Base-by-base conservation (phyloP, 2,797 vertebrate species). In the Tapirus indicus region DNA sequence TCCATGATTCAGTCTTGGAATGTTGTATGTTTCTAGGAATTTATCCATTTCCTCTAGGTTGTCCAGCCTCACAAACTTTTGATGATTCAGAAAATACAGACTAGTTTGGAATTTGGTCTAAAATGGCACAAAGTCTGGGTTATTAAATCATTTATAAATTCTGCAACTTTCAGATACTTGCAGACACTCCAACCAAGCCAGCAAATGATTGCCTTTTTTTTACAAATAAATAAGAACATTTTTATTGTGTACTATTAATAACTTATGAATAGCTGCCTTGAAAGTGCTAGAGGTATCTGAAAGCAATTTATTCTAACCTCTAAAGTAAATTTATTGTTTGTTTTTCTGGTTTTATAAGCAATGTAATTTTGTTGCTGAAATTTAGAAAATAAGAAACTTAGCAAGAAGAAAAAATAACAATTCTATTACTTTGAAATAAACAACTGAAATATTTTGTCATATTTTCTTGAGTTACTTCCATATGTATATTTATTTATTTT, bases 311-410 rank as follows among this genome's bases (percentile, higher is more conserved):
- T 71, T 78, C n/a, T 79, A 84, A 86, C 44, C 9, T 52, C 47
- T 58, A 83, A 80, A 64, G 74, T 86, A 88, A 87, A 77, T 7
- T 79, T 87, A 94, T 10, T 32, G 7, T 88, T 87, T 93, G 5
- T 41, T 91, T 95, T 95, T 94, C 20, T 96, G 44, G 7, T 38
- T 90, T 94, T 74, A 74, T 58, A 83, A 75, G 35, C 44, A 87
- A 75, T 83, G 32, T 84, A 83, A 71, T 79, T 84, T 74, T 56
- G 89, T 84, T 83, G 23, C 44, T 84, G 12, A 75, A 84, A 92
- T 90, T 83, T 94, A 21, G 23, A 87, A 89, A 83, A 66, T 79
- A 78, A 85, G 54, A 90, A 96, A 87, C 29, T 88, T 95, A 89
- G 14, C 23, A 94, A 54, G 58, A 92, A 52, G n/a, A 77, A 88